Base-by-base conservation (phyloP, 2,888 invertebrate species). In the Tribolium freemani region DNA sequence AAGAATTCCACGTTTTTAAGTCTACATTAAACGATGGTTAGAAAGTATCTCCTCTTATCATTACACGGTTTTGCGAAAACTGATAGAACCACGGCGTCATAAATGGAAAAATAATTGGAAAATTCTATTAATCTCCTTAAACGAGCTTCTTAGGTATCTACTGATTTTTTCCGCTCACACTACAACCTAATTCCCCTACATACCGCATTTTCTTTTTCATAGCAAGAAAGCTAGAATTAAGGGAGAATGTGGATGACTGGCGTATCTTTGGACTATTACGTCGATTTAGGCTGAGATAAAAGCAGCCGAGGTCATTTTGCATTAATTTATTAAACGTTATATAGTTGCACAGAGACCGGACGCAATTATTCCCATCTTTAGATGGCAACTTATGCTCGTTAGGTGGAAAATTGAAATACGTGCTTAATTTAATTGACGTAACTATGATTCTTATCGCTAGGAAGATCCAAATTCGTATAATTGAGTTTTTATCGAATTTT, bases 341-440 rank as follows among this genome's bases (percentile, higher is more conserved):
- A 66, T 56, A 48, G 70, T 63, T 70, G 61, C 70, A 57, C 54
- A 61, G 63, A 53, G 63, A 30, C 64, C 66, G 71, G 71, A 67
- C 73, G 45, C 64, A 72, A 69, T 75, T 73, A 70, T 64, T 74
- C 71, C 71, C 67, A 57, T 71, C 66, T 74, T 71, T 64, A 69
- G 71, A 69, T 67, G 76, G 64, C 72, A 73, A 73, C 71, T 75
- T 63, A 61, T 51, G 69, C 64, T 69, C 68, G 56, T 70, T 72
- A 75, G 30, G 64, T 67, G 68, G 63, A 73, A 69, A 75, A 77
- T 75, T 75, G 74, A 75, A 75, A 76, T 72, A 73, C 72, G 72
- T 72, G 69, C 69, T 67, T 70, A 71, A 71, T 73, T 69, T 63
- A 70, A 48, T 48, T 10, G 60, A 54, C 69, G 20, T 46, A 60